Evolutionary conservation across 1,140 invertebrate species (phyloP), one percentile per base, ranked within the genome.

Genomic region (Anastatus disparis): DNA sequence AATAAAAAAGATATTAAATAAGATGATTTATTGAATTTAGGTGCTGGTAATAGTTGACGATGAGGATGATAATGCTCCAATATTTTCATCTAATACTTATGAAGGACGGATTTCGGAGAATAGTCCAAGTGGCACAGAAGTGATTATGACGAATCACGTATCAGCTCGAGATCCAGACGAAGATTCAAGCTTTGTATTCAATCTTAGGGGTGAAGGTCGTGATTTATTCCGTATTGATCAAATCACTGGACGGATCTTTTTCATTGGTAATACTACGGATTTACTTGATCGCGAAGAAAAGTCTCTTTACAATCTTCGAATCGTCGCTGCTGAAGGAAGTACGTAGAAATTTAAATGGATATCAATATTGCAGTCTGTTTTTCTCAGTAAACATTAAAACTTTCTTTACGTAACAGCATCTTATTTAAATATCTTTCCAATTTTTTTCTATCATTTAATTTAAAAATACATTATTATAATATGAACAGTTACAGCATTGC

Each of bases 11-110:
- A n/a, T n/a, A n/a, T n/a, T n/a, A n/a, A n/a, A 35, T 4, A 1
- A 50, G 8, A 17, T 64, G 26, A 44, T 29, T 46, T 62, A 50
- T 50, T 20, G 12, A 13, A 74, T 76, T 55, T 65, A 88, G 86
- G 89, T 96, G 1, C 90, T 88, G 9, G 87, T 97, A 13, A 84
- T 90, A 29, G 93, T 97, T 0, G 90, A 94, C 58, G 95, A 97
- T 81, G 93, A 95, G 62, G 97, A 97, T 80, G 95, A 97, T 79
- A 95, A 97, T 81, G 89, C 94, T 3, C 96, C 96, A 12, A 84
- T 90, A 62, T 97, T 97, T 82, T 89, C 92, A 50, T 85, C 87
- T 13, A 76, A 85, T 2, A 79, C 83, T 6, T 97, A 96, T 81
- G 91, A 93, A 79, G 93, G 95, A 3, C 88, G 89, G 50, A 91